phyloP scores from a whole-genome alignment of 2,797 vertebrate species.

The Coluber constrictor region DNA sequence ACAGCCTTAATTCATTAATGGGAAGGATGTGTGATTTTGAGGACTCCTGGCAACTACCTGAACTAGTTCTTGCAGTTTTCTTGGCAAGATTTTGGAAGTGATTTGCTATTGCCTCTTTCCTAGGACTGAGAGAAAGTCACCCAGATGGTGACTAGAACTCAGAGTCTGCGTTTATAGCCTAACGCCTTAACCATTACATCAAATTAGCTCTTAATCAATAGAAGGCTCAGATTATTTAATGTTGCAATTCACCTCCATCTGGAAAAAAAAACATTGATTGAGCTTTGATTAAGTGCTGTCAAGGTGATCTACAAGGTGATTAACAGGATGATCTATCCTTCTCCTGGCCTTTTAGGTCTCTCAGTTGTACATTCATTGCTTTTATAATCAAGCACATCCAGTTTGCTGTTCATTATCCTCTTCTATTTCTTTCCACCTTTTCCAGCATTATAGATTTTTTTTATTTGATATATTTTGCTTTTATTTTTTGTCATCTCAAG shows the following conservation, averaged over 20 bases:
- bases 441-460: neutral
- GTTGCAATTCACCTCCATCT: neutral
- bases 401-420: neutral
- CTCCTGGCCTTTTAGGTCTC: neutral
- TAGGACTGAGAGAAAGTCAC: neutral
- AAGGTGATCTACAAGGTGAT: neutral
- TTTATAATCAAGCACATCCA: neutral
- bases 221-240: neutral
- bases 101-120: neutral
- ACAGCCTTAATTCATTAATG: neutral
- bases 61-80: neutral
- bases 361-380: neutral
- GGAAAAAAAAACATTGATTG: neutral
- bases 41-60: neutral
- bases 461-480: neutral
- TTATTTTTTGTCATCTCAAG: neutral
- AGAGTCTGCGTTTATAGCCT: neutral
- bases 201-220: neutral
- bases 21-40: neutral
- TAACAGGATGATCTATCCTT: neutral
- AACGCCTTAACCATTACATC: neutral
- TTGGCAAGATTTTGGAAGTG: neutral
- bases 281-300: neutral
- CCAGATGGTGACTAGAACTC: neutral
- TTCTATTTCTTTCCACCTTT: neutral